Base-by-base conservation (phyloP, 2,888 invertebrate genomes). In the Ecdyonurus torrentis region DNA sequence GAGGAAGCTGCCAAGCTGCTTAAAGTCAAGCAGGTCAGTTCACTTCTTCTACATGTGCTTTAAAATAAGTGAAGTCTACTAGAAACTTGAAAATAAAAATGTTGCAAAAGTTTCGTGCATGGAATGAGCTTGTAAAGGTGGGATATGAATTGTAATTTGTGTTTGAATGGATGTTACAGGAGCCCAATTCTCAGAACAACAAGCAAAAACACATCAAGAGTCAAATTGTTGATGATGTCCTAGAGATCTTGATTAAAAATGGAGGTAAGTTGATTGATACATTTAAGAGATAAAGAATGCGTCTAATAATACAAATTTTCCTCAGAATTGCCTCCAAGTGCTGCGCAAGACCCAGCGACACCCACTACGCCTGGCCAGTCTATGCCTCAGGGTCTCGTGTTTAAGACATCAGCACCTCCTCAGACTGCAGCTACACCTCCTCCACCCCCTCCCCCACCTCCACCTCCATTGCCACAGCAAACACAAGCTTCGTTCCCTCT, bases 181-280 rank as follows among this genome's bases (percentile, higher is more conserved):
- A 59, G 23, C 23, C 59, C 19, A 24, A 59, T 15, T 23, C 25
- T 22, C 19, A 58, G n/a, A n/a, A n/a, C n/a, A n/a, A n/a, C n/a
- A n/a, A n/a, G 19, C 55, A 60, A 65, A 66, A 61, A 66, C 24
- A 72, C 71, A 72, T 81, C 25, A 84, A 86, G 72, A 89, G 89
- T 70, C 88, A 91, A 73, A 87, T 87, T 63, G 88, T 93, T 70
- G 91, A 92, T 71, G 95, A 96, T 74, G 93, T 96, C 1, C 77
- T 96, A 63, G 94, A 96, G 72, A 93, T 96, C 68, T 81, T 96
- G 18, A 93, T 95, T 58, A 89, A 93, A 71, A 92, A 91, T 73
- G 95, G 95, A 15, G 77, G 77, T 77, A 67, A 67, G 68, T 60
- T 10, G n/a, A 18, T 20, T 10, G 10, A 20, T 18, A 22, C 3